phyloP scores from a whole-genome alignment of 2,888 invertebrate species.

The Catocala nupta region DNA sequence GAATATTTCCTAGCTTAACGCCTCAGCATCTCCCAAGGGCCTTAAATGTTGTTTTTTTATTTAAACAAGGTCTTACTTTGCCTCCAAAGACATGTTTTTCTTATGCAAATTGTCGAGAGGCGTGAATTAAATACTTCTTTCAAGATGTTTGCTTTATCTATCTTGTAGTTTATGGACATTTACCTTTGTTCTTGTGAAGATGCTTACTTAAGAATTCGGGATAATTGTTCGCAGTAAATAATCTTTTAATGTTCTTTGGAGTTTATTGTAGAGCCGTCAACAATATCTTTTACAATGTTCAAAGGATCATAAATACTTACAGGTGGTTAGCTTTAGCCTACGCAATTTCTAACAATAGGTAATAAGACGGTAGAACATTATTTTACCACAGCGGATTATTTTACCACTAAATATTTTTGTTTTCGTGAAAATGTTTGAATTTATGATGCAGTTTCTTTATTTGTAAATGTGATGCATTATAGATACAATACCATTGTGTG shows the following conservation, averaged over 20 bases:
- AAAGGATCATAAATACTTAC: conserved; percentile 14
- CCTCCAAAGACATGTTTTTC: conserved; percentile 48
- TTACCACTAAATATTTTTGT: no score
- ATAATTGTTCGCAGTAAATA: conserved; percentile 28
- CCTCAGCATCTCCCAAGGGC: conserved; percentile 29
- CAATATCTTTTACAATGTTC: conserved; percentile 28
- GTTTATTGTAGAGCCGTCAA: conserved; percentile 25
- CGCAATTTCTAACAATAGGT: conserved; percentile 8
- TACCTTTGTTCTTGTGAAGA: conserved; percentile 4
- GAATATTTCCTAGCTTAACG: conserved; percentile 34
- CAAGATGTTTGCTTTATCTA: conserved; percentile 35
- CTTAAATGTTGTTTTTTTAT: conserved; percentile 40
- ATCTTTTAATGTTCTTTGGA: conserved; percentile 22
- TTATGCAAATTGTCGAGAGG: conserved; percentile 54
- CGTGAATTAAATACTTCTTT: conserved; percentile 46
- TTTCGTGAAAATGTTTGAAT: no score
- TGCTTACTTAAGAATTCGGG: conserved; percentile 1
- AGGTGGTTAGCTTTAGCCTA: conserved; percentile 3
- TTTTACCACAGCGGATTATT: not conserved
- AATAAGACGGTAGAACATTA: not conserved
- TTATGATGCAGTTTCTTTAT: no score
- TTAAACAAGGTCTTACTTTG: conserved; percentile 41
- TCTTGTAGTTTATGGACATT: conserved; percentile 23
- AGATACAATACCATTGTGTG: no score
- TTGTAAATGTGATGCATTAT: no score